A percentile compares a stretch with the other conserved stretches of the same genome.
Evolutionary conservation across 2,113 vertebrate species (phyloP).

Genomic region (Malurus alboscapulatus): DNA sequence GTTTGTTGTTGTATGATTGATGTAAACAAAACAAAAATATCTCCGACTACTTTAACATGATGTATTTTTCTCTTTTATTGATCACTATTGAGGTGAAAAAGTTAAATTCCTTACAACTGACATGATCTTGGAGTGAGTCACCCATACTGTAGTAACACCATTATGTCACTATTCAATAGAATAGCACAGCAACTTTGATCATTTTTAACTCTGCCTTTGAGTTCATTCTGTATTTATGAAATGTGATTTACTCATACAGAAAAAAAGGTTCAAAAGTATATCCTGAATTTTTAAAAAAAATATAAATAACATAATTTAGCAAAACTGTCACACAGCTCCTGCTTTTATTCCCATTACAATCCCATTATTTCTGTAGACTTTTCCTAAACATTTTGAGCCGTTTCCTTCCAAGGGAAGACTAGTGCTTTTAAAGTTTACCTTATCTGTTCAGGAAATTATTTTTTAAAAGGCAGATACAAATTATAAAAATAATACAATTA

Average conservation of each 20-base stretch:
- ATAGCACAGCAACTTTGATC: not conserved
- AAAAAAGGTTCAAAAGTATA: not conserved
- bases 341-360: not conserved
- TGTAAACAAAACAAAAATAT: not conserved
- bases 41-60: not conserved
- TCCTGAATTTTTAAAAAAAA: no score
- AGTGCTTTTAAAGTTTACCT: not conserved
- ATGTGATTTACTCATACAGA: not conserved
- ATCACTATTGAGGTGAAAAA: not conserved
- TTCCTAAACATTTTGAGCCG: not conserved
- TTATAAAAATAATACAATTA: not conserved
- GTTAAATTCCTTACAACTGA: not conserved
- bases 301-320: not conserved
- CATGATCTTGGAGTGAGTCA: not conserved
- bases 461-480: not conserved
- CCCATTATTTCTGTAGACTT: not conserved
- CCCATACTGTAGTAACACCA: not conserved
- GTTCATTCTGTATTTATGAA: not conserved
- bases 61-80: not conserved
- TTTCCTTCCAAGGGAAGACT: not conserved
- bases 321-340: not conserved
- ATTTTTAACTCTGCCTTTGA: not conserved
- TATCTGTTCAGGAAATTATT: not conserved
- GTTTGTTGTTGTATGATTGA: rapidly evolving
- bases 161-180: not conserved